A percentile compares a stretch with the other conserved stretches of the same genome.
These are phyloP conservation scores for Diphyllodes magnificus DNA, from an alignment of 2,113 vertebrate genomes.

Conservation along the genomic window DNA sequence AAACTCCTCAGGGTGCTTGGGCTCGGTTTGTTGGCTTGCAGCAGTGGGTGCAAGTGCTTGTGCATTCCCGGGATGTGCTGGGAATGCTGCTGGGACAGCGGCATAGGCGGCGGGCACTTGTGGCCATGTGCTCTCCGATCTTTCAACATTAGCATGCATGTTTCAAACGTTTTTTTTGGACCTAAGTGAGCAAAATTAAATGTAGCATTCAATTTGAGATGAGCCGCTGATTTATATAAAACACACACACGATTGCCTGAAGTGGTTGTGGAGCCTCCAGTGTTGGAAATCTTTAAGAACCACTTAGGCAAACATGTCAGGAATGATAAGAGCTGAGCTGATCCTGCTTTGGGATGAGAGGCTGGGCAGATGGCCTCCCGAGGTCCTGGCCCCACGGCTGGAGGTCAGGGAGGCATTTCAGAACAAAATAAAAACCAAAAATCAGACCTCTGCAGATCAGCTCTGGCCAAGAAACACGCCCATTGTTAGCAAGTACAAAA, in stretches of 20 bases:
- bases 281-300: conserved; percentile 25
- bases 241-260: conserved; percentile 11
- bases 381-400: neutral
- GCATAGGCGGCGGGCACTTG: neutral
- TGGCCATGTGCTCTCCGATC: neutral
- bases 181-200: conserved; percentile 21
- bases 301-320: conserved; percentile 41
- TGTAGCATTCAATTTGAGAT: conserved; percentile 45
- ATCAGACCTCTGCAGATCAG: neutral
- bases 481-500: conserved; percentile 35
- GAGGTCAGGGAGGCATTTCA: conserved; percentile 5
- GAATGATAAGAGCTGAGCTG: conserved; percentile 18
- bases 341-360: neutral
- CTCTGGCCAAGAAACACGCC: conserved; percentile 14
- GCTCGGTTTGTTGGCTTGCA: neutral
- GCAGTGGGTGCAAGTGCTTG: neutral
- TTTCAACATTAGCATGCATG: neutral
- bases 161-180: conserved; percentile 4
- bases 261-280: conserved; percentile 24
- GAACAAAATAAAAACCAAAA: neutral
- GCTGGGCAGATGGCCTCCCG: conserved; percentile 21
- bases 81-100: neutral
- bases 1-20: neutral
- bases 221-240: conserved; percentile 28
- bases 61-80: neutral